Evolutionary conservation across 2,888 invertebrate genomes (phyloP), one percentile per base, ranked within the genome.

Genomic region (Trichogramma evanescens): DNA sequence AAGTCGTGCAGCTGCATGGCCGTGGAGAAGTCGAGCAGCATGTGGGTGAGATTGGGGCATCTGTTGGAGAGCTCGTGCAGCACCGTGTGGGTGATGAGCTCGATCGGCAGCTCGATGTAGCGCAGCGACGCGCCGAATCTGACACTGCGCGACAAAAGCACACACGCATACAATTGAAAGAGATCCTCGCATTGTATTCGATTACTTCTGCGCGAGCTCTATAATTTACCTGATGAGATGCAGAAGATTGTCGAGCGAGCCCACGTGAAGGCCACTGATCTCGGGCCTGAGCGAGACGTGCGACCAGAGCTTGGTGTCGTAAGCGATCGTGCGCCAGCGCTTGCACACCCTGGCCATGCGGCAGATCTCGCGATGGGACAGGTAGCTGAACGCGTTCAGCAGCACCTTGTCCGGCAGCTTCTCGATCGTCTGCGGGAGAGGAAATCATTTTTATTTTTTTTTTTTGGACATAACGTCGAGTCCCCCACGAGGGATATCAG

Each of bases 1-100:
- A 99, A 99, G 77, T 99, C 99, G 79, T 99, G 98, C 62, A 99
- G 84, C 75, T 97, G 97, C 95, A 96, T 96, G 46, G 99, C 99
- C 74, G 97, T 99, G 66, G 97, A 95, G 76, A 98, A 98, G 75
- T 98, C 98, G 64, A 99, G 82, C 13, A 98, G 84, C 91, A 99
- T 92, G 75, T 95, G 93, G 0, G 95, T 95, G 58, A 97, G 81
- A 78, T 95, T 95, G 0, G 95, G 95, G 72, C 96, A 97, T 78
- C 95, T 96, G 71, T 90, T 95, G 0, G 97, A 92, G 66, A 99
- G 79, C 76, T 99, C 99, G 76, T 99, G 98, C 1, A 99, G 84
- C 6, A 98, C 95, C 0, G 93, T 94, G 72, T 96, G 94, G 0
- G 96, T 97, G 69, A 98, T 96, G 66, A 98, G 80, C 78, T 98